Evolutionary conservation across 2,113 vertebrate species (phyloP).

Genomic region (Heloderma charlesbogerti): DNA sequence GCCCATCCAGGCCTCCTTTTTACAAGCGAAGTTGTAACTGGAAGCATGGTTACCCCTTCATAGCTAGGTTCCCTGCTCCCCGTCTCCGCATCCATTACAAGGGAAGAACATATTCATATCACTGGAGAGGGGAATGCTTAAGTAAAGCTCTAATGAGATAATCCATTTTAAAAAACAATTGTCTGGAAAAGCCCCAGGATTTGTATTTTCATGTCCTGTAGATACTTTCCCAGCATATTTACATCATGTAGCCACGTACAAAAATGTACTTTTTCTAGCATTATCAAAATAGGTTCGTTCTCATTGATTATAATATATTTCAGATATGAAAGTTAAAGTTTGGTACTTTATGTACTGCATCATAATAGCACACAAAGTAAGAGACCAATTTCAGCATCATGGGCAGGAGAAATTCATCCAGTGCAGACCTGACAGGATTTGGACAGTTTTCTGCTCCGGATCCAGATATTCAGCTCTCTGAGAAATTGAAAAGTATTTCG

Average conservation of each 20-base stretch:
- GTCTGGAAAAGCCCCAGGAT: background rate
- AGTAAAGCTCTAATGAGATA: background rate
- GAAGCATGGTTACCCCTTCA: background rate
- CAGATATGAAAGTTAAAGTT: background rate
- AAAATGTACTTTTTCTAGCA: no score
- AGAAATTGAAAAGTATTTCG: background rate
- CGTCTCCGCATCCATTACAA: background rate
- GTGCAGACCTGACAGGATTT: background rate
- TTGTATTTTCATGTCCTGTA: background rate
- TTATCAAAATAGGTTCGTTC: background rate
- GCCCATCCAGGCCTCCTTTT: background rate
- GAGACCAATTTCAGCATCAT: background rate
- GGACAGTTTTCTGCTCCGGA: background rate
- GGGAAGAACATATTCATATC: background rate
- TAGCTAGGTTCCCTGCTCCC: background rate
- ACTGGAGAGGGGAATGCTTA: background rate
- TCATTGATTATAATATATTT: background rate
- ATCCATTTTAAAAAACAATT: background rate
- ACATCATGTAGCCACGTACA: no score
- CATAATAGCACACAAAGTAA: background rate
- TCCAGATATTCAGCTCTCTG: no score
- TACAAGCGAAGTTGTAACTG: background rate
- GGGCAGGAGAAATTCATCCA: background rate
- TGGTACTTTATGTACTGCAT: background rate
- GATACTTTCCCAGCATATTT: no score